Percentiles rank a stretch among this genome's conserved stretches.
Evolutionary conservation across 1,140 invertebrate species (phyloP).

Genomic region (Gonatopus flavifemur): DNA sequence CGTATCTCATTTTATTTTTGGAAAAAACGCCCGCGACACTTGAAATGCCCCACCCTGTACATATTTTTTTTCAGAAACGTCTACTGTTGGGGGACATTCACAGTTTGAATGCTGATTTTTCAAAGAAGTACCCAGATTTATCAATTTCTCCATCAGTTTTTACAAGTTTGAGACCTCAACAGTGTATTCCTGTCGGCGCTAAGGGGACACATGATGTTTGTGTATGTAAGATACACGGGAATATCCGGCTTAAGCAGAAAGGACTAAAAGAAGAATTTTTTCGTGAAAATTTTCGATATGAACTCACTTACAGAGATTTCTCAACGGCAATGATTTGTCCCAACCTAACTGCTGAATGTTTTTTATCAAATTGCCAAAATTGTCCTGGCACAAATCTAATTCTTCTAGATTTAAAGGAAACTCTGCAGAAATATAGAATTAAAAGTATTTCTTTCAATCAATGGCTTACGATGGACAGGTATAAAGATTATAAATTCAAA

Average conservation of each 20-base stretch:
- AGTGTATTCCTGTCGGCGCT: not conserved
- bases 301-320: not conserved
- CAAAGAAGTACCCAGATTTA: not conserved
- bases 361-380: not conserved
- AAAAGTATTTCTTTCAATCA: too few relatives aligned
- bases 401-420: not conserved
- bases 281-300: not conserved
- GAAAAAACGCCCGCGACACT: too few relatives aligned
- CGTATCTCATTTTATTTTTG: too few relatives aligned
- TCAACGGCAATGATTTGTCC: not conserved
- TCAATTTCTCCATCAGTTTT: not conserved
- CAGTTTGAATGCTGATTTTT: conserved; percentile 1
- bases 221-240: too few relatives aligned
- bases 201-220: too few relatives aligned
- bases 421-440: not conserved
- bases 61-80: conserved; percentile 1
- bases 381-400: not conserved
- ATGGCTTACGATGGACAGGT: not conserved
- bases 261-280: not conserved
- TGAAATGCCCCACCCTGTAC: too few relatives aligned
- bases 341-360: not conserved
- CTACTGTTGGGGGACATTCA: conserved; percentile 1
- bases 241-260: not conserved
- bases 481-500: too few relatives aligned
- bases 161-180: not conserved